Conservation (phyloP, 2,888 invertebrate species). For the Rotaria socialis region DNA sequence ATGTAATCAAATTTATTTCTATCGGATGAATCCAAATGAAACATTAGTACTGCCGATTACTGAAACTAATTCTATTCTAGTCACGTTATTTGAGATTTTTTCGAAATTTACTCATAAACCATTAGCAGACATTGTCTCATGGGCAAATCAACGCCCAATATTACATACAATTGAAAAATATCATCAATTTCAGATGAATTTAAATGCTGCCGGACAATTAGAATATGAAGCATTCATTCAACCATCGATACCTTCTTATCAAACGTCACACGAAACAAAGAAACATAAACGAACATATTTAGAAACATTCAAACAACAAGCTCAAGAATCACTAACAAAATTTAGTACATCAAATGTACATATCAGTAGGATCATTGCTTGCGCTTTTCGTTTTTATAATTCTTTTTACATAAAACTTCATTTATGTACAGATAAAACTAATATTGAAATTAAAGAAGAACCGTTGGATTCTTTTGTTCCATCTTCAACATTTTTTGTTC, state of each 20-base stretch:
- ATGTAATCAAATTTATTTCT: neutral
- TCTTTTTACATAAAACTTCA: neutral
- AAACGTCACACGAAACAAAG: neutral
- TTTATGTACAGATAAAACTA: neutral
- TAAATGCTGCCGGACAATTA: neutral
- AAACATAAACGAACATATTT: neutral
- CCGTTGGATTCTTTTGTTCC: neutral
- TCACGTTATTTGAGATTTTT: neutral
- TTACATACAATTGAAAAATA: neutral
- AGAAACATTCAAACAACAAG: neutral
- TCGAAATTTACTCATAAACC: neutral
- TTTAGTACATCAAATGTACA: neutral
- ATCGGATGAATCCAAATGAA: neutral
- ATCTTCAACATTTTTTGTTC: neutral
- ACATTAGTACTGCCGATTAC: neutral
- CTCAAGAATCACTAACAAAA: neutral
- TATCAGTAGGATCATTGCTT: too few species aligned
- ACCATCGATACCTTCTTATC: neutral
- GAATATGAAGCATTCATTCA: neutral
- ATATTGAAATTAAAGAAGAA: neutral
- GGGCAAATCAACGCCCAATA: neutral
- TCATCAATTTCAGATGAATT: neutral
- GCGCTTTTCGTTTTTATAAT: too few species aligned
- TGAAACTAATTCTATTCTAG: neutral
- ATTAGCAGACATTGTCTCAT: neutral